Conservation (phyloP, 2,113 vertebrate species). For the Mus spicilegus region DNA sequence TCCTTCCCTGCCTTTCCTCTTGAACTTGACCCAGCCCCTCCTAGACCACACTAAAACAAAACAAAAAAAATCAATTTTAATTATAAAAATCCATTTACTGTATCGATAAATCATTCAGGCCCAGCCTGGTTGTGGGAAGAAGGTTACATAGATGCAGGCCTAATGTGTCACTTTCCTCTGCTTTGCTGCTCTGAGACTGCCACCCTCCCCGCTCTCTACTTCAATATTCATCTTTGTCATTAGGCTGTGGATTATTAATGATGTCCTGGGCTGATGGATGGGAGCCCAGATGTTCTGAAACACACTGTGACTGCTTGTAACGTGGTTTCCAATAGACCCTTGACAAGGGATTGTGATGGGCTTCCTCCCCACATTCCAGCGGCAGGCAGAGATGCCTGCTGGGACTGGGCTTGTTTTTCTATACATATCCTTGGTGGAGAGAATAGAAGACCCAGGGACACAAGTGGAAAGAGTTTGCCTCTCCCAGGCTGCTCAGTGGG, state of each 20-base stretch:
- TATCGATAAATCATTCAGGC: slow-evolving; percentile 82
- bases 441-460: slow-evolving; percentile 23
- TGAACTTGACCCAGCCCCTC: slow-evolving; percentile 78
- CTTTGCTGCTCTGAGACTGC: not conserved
- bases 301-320: slow-evolving; percentile 56
- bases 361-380: not conserved
- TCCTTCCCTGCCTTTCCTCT: not conserved
- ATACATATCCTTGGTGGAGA: not conserved
- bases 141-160: slow-evolving; percentile 78
- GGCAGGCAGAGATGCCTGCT: not conserved
- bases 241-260: slow-evolving; percentile 75
- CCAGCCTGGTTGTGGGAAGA: slow-evolving; percentile 8
- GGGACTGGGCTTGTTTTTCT: not conserved
- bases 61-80: slow-evolving; percentile 88
- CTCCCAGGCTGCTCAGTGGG: not conserved
- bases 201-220: slow-evolving; percentile 9
- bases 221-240: slow-evolving; percentile 71
- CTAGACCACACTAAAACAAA: slow-evolving; percentile 81
- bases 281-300: slow-evolving; percentile 64
- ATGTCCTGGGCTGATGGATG: slow-evolving; percentile 31
- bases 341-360: slow-evolving; percentile 55
- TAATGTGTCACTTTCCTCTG: slow-evolving; percentile 74
- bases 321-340: slow-evolving; percentile 78
- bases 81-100: slow-evolving; percentile 85
- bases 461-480: not conserved